Evolutionary conservation across 2,888 invertebrate species (phyloP), one percentile per base, ranked within the genome.

Genomic region (Orthosia incerta): DNA sequence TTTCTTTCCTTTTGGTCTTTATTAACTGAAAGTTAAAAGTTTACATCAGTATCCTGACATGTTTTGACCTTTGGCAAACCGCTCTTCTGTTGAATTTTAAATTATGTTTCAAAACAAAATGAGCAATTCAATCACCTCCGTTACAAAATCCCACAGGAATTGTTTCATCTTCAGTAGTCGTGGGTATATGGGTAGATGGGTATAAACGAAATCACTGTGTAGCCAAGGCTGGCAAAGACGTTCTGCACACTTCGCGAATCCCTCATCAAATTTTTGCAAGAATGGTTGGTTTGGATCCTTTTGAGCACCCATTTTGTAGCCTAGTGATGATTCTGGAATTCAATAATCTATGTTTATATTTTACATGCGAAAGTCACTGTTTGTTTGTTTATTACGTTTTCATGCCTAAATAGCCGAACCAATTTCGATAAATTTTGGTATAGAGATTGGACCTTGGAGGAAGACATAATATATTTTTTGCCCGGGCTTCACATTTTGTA

Each of bases 211-310:
- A 23, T 89, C 86, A 16, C 61, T 85, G 60, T 90, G 83, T 5
- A 90, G 70, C 90, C 90, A 89, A 0, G 89, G 89, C 51, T 85
- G 82, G 39, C 76, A 84, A 7, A 89, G 18, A 5, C 89, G 73
- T 11, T 76, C 70, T 0, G 82, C 68, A 12, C 51, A 12, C 9
- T 74, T 75, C 0, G 74, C 74, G 3, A 83, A 64, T 0, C 76
- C 66, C 18, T 70, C 57, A 3, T 84, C 85, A 59, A 89, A 86
- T 0, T 87, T 83, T 16, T 56, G 74, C 9, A 87, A 71, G 55
- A 89, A 87, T 1, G 83, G 85, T 15, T 86, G 84, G 5, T 71
- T 61, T 0, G 77, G 55, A 16, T 77, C 62, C 4, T 70, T 74
- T 51, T 87, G 87, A 1, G 86, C 66, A 31, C 80, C 80, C 48